Evolutionary conservation across 2,797 vertebrate species (phyloP).

Genomic region (Lutjanus campechanus): DNA sequence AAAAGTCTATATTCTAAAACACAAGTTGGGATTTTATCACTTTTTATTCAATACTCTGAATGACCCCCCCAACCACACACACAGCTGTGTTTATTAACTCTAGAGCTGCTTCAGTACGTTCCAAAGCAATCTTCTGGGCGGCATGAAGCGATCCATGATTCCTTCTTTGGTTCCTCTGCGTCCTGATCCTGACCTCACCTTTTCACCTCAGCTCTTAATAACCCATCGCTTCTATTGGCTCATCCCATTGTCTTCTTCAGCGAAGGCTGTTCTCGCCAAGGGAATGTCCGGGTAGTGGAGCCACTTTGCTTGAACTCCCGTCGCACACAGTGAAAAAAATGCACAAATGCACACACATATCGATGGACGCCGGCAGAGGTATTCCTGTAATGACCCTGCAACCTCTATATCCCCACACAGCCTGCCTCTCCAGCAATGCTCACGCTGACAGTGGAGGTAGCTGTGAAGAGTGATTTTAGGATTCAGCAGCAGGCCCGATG

Average conservation of each 20-base stretch:
- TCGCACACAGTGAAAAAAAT: slow-evolving; percentile 11
- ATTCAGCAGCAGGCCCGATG: slow-evolving; percentile 67
- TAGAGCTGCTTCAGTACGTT: slow-evolving; percentile 27
- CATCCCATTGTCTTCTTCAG: slow-evolving; percentile 28
- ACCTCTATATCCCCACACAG: slow-evolving; percentile 43
- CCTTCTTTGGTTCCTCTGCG: slow-evolving; percentile 37
- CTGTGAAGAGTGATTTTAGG: slow-evolving; percentile 59
- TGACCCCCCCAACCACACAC: not conserved
- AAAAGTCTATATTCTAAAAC: slow-evolving; percentile 24
- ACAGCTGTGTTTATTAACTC: slow-evolving; percentile 46
- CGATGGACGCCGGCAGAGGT: slow-evolving; percentile 22
- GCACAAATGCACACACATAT: not conserved
- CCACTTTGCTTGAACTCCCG: slow-evolving; percentile 38
- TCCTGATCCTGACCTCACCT: slow-evolving; percentile 59
- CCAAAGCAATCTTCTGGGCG: slow-evolving; percentile 43
- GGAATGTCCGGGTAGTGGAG: slow-evolving; percentile 6
- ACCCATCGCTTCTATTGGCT: slow-evolving; percentile 38
- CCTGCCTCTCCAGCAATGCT: slow-evolving; percentile 12
- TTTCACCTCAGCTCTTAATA: slow-evolving; percentile 61
- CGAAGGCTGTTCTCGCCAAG: slow-evolving; percentile 4
- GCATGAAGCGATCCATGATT: slow-evolving; percentile 26
- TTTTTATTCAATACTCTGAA: slow-evolving; percentile 42
- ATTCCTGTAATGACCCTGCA: slow-evolving; percentile 53
- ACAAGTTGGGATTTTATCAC: slow-evolving; percentile 22
- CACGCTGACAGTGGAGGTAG: slow-evolving; percentile 25